Evolutionary conservation across 2,113 vertebrate genomes (phyloP), one percentile per base, ranked within the genome.

Genomic region (Gallinago undulata): DNA sequence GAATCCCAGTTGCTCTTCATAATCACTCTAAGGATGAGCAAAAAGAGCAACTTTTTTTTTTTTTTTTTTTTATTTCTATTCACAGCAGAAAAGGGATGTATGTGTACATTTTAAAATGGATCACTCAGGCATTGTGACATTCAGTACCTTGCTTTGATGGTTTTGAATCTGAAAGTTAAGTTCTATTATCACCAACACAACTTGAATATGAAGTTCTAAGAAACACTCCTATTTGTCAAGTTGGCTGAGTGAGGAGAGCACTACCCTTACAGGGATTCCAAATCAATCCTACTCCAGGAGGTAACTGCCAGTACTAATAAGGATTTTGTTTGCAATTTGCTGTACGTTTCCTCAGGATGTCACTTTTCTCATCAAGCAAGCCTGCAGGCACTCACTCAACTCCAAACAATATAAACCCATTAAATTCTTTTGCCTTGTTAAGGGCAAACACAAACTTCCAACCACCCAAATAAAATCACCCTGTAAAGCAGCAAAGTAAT

Each of bases 221-320:
- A 93, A 94, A 94, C 2, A 11, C 64, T 86, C 41, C 60, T 91
- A 83, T 95, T 96, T 97, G 87, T 97, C 89, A 93, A 89, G 93
- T 30, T 96, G 90, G 86, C 66, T 91, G 86, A 93, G 64, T 0
- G 4, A 91, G 80, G 33, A 93, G 67, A 96, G 89, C 77, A 62
- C 90, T 67, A 50, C 84, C 94, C 83, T 95, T 97, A 86, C 89
- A 96, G 92, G 91, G 89, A 94, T 93, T 96, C 83, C 74, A 97
- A 94, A 97, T 96, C 97, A 96, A 96, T 96, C 94, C 92, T 96
- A 43, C 95, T 93, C 80, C 94, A 84, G 95, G 95, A 95, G 95
- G 92, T 91, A 97, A 93, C 96, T 97, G 96, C 97, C 97, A 96
- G 87, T 94, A 79, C 92, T 96, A 97, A 97, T 97, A 96, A 95